phyloP scores from a whole-genome alignment of 37 sponge, comb jelly and placozoan genomes.

The Spongilla lacustris region DNA sequence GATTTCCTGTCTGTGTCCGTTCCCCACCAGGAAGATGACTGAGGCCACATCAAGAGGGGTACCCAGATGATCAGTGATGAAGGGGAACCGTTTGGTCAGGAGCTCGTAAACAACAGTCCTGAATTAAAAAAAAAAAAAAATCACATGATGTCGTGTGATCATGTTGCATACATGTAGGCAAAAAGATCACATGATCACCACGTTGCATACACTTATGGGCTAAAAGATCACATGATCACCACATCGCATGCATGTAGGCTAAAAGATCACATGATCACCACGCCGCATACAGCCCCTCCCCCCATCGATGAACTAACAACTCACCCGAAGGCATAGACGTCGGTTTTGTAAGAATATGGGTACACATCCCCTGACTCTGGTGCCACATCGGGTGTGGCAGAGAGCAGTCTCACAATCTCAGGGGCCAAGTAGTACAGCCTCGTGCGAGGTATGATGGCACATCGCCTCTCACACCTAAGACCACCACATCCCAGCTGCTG shows the following conservation, averaged over 20 bases:
- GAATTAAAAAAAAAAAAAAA: not conserved
- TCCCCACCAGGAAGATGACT: constrained; percentile 61
- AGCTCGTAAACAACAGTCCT: constrained; percentile 91
- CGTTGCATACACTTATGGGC: too few species aligned
- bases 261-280: too few species aligned
- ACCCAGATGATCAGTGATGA: constrained; percentile 26
- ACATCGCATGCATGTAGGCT: too few species aligned
- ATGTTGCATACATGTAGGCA: too few species aligned
- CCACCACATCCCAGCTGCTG: too few species aligned
- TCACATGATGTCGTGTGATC: not conserved
- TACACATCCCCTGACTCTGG: constrained; percentile 10
- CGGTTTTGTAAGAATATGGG: constrained; percentile 59
- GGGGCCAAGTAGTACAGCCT: constrained; percentile 87
- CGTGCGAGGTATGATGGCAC: constrained; percentile 56
- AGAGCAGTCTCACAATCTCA: constrained; percentile 74
- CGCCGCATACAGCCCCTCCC: too few species aligned
- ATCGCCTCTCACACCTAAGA: not conserved
- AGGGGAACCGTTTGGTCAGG: constrained; percentile 81
- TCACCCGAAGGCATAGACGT: constrained; percentile 92
- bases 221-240: too few species aligned
- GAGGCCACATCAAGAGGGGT: constrained; percentile 38
- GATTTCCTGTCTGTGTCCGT: constrained; percentile 45
- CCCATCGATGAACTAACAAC: not conserved
- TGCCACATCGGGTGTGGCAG: constrained; percentile 15
- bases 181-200: too few species aligned